Conservation (phyloP, 1,140 invertebrate species). For the Aphaenogaster rudis region DNA sequence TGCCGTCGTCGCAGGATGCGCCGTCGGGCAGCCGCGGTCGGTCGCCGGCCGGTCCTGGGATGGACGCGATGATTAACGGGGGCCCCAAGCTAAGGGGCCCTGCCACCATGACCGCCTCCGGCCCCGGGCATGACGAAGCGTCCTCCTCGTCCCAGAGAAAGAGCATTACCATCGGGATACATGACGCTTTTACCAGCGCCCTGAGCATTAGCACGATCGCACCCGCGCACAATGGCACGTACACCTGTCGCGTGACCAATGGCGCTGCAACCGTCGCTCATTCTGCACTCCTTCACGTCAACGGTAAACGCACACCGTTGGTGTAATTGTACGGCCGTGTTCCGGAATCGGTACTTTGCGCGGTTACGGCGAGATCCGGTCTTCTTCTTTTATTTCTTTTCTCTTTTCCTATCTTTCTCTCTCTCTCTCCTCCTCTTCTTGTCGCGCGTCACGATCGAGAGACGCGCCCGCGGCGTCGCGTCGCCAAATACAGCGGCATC, state of each 20-base stretch:
- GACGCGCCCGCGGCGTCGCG: conserved; percentile 29
- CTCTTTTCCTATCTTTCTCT: too few relatives aligned
- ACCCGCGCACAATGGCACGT: conserved; percentile 90
- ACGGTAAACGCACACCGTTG: conserved; percentile 88
- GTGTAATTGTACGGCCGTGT: conserved; percentile 71
- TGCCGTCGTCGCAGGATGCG: conserved; percentile 68
- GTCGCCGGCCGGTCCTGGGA: conserved; percentile 66
- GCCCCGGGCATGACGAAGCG: conserved; percentile 67
- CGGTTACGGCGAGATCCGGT: not conserved
- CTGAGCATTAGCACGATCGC: conserved; percentile 89
- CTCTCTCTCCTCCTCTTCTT: conserved; percentile 22
- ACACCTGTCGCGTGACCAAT: conserved; percentile 90
- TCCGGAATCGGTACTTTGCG: conserved; percentile 24
- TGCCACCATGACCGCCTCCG: conserved; percentile 69
- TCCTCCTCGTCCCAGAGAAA: conserved; percentile 79
- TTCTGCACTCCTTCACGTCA: conserved; percentile 89
- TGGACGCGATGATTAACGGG: conserved; percentile 65
- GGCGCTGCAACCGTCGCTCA: conserved; percentile 88
- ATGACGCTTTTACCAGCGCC: conserved; percentile 89
- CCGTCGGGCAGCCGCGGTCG: conserved; percentile 69
- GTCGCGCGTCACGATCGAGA: not conserved
- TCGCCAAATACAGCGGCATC: conserved; percentile 42
- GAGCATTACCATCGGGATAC: conserved; percentile 89
- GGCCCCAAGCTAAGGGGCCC: conserved; percentile 61
- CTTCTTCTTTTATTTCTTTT: not conserved